Conservation (phyloP, 2,888 invertebrate genomes). For the Patella caerulea region DNA sequence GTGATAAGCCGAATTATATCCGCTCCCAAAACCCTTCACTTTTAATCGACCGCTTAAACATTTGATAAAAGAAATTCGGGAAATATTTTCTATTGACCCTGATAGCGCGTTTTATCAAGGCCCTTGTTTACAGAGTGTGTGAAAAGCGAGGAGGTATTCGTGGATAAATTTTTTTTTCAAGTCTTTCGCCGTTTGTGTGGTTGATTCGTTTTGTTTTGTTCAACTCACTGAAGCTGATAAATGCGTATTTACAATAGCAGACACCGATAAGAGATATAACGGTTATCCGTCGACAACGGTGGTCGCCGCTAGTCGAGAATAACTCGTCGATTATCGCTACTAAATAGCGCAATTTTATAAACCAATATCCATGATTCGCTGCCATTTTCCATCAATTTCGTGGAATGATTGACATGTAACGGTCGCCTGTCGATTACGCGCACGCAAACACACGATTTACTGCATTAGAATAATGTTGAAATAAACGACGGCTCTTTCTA, state of each 20-base stretch:
- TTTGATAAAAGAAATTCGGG: too few species aligned
- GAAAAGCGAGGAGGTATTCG: too few species aligned
- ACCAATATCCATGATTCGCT: constrained; percentile 5
- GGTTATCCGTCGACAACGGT: constrained; percentile 10
- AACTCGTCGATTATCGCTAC: constrained; percentile 10
- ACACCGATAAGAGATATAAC: constrained; percentile 7
- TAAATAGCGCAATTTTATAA: constrained; percentile 5
- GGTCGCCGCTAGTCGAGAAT: constrained; percentile 5
- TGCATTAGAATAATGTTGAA: background rate
- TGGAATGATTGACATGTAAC: background rate
- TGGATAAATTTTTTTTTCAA: too few species aligned
- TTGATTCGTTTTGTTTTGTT: background rate
- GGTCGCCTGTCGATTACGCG: background rate
- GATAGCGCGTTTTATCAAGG: too few species aligned
- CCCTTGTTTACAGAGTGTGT: too few species aligned
- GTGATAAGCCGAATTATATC: constrained; percentile 4
- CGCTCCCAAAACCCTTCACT: background rate
- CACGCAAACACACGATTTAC: constrained; percentile 13
- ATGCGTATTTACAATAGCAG: constrained; percentile 1
- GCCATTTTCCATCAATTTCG: constrained; percentile 11
- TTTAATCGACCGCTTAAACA: background rate
- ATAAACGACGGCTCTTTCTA: constrained; percentile 1
- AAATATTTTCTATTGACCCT: too few species aligned
- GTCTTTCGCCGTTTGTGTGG: background rate
- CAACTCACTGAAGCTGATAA: background rate